These are phyloP conservation scores for Andrena camellia DNA, from an alignment of 2,888 invertebrate genomes.

Conservation along the genomic window DNA sequence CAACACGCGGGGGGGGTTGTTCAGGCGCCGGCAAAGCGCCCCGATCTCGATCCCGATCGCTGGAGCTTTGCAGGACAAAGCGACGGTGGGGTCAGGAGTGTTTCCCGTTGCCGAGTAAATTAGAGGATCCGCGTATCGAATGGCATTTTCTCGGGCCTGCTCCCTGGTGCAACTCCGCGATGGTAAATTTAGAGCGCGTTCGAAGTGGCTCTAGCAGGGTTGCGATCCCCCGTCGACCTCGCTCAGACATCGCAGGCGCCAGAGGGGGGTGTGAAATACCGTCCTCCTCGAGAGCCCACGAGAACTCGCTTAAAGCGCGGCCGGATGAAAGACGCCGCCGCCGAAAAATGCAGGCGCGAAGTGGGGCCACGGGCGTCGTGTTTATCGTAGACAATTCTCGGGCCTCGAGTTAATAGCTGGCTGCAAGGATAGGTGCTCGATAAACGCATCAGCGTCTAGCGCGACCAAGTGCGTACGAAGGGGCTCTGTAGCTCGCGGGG, in stretches of 20 bases:
- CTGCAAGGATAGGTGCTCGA: no score
- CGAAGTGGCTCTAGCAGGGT: constrained; percentile 61
- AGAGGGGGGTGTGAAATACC: constrained; percentile 57
- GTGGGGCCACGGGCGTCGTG: neutral
- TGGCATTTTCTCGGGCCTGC: constrained; percentile 18
- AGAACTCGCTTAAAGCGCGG: constrained; percentile 48
- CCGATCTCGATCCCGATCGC: neutral
- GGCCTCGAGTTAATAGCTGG: rapidly evolving
- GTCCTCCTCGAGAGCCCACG: constrained; percentile 29
- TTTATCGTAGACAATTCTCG: neutral
- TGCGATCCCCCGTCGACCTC: constrained; percentile 46
- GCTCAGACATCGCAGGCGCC: constrained; percentile 60
- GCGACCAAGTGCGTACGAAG: neutral
- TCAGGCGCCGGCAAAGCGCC: rapidly evolving
- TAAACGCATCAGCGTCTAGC: no score
- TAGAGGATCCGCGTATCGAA: constrained; percentile 46
- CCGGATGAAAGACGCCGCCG: constrained; percentile 52
- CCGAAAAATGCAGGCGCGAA: constrained; percentile 10
- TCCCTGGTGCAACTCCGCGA: constrained; percentile 43
- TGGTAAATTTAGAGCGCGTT: constrained; percentile 71
- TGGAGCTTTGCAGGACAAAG: neutral
- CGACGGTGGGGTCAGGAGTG: neutral
- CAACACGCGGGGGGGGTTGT: neutral
- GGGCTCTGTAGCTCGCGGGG: constrained; percentile 8
- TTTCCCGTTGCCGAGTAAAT: constrained; percentile 31